A percentile compares a stretch with the other conserved stretches of the same genome.
phyloP scores from a whole-genome alignment of 2,113 vertebrate species.

The Accipiter cooperii region DNA sequence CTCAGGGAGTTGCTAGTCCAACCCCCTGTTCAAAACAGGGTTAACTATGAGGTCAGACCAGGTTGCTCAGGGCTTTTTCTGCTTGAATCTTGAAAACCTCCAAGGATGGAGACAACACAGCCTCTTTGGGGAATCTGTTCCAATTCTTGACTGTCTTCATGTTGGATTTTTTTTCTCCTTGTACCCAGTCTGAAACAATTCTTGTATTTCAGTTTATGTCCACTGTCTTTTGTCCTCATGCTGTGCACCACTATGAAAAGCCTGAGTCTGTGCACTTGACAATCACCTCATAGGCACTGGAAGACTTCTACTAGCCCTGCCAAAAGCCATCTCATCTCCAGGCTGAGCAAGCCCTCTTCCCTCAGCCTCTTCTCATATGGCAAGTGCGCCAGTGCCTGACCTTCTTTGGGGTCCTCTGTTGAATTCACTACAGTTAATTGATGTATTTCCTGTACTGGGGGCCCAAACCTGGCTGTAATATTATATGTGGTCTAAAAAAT shows the following conservation, averaged over 20 bases:
- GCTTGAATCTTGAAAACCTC: not conserved
- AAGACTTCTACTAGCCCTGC: not conserved
- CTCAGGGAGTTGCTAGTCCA: not conserved
- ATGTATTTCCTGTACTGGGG: not conserved
- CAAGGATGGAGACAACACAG: not conserved
- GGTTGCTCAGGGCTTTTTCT: not conserved
- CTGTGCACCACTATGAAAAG: not conserved
- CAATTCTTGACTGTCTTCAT: not conserved
- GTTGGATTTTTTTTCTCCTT: not conserved
- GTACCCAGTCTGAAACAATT: not conserved
- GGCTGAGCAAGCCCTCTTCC: not conserved
- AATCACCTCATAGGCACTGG: not conserved
- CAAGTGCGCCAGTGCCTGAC: not conserved
- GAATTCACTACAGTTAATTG: not conserved
- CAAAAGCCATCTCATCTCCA: not conserved
- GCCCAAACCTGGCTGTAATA: not conserved
- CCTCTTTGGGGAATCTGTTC: not conserved
- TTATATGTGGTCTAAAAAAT: not conserved
- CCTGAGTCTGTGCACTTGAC: not conserved
- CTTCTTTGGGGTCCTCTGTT: not conserved
- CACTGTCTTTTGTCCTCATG: not conserved
- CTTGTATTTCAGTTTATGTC: not conserved
- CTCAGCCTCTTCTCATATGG: not conserved
- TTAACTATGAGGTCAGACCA: not conserved
- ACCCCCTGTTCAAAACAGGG: not conserved